Evolutionary conservation across 2,113 vertebrate genomes (phyloP).

Genomic region (Verasper variegatus): DNA sequence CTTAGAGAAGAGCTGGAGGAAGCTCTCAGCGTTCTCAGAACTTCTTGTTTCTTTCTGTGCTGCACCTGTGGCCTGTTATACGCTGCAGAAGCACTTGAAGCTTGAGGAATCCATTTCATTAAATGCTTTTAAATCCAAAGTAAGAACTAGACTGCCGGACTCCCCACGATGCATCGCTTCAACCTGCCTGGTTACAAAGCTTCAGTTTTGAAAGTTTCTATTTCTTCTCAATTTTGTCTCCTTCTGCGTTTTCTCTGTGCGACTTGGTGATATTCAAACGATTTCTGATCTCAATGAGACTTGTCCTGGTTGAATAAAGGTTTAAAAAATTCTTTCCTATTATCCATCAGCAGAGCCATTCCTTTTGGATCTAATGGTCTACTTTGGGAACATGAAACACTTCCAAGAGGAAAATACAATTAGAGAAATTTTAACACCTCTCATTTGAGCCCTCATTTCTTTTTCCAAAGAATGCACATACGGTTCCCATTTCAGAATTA

Average conservation of each 20-base stretch:
- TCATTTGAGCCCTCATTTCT: constrained; percentile 69
- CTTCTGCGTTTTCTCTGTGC: not conserved
- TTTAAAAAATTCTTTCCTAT: constrained; percentile 27
- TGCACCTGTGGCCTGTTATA: not conserved
- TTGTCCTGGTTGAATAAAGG: constrained; percentile 2
- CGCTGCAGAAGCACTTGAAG: not conserved
- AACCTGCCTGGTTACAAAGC: no score
- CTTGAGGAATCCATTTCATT: not conserved
- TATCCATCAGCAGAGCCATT: constrained; percentile 40
- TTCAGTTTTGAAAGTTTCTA: no score
- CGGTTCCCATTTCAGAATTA: constrained; percentile 62
- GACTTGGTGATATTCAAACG: not conserved
- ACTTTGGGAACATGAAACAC: constrained; percentile 56
- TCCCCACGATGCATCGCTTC: no score
- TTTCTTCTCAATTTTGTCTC: not conserved
- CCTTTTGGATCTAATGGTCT: constrained; percentile 43
- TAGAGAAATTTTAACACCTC: constrained; percentile 64
- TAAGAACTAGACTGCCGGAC: no score
- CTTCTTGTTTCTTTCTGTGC: not conserved
- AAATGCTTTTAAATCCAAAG: not conserved
- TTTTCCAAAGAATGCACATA: constrained; percentile 78
- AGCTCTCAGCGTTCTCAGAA: not conserved
- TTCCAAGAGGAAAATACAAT: constrained; percentile 70
- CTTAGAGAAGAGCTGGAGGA: no score
- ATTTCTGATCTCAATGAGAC: no score